phyloP scores from a whole-genome alignment of 2,888 invertebrate genomes.

The Parochlus steinenii region DNA sequence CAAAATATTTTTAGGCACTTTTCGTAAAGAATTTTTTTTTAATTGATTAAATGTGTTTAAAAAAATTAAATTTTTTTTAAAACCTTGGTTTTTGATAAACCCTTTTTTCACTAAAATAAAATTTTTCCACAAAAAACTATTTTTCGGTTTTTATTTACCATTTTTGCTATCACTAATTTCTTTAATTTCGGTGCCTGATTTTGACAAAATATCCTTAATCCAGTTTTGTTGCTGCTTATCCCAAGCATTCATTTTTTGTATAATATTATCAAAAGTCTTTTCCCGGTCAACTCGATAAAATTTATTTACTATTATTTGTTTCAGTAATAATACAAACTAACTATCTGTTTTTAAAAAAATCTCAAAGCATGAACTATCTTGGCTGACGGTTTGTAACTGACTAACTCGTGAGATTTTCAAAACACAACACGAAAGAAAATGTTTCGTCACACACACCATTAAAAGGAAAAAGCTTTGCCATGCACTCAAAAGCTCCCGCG shows the following conservation, averaged over 20 bases:
- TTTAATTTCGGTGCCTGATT: conserved; percentile 28
- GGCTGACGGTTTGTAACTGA: too few species aligned
- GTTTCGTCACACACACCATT: too few species aligned
- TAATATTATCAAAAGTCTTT: not conserved
- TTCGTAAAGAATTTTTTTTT: conserved; percentile 3
- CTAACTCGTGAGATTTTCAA: too few species aligned
- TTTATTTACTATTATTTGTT: not conserved
- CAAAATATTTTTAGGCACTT: conserved; percentile 10
- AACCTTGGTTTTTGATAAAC: not conserved
- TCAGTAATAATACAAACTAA: too few species aligned
- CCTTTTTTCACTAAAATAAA: not conserved
- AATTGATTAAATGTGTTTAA: conserved; percentile 1
- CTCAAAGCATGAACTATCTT: too few species aligned
- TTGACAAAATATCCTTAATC: conserved; percentile 34
- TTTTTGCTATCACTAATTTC: conserved; percentile 23
- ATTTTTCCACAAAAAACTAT: not conserved
- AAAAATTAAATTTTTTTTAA: conserved; percentile 1
- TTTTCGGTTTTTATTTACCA: conserved; percentile 18
- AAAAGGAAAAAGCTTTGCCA: too few species aligned
- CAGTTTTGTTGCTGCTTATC: conserved; percentile 31
- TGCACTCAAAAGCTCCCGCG: too few species aligned
- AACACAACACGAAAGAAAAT: too few species aligned
- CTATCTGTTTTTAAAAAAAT: too few species aligned
- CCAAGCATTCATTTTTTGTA: conserved; percentile 23
- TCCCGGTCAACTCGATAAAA: not conserved